These are phyloP conservation scores for Ernsta delagoae DNA, from an alignment of 2,888 invertebrate genomes.

Conservation along the genomic window DNA sequence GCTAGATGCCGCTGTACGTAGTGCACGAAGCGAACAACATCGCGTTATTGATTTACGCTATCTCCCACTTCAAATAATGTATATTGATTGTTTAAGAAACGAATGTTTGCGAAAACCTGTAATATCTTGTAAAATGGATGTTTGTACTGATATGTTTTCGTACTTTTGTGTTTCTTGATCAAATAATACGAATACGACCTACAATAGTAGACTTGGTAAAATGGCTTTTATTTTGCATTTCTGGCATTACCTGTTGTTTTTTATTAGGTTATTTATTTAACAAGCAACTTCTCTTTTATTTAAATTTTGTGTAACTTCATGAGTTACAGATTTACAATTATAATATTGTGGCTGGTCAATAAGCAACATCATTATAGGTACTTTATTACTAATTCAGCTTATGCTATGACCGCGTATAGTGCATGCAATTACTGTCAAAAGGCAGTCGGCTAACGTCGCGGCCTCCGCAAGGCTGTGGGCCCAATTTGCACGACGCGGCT, in stretches of 20 bases:
- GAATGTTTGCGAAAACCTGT: slow-evolving; percentile 3
- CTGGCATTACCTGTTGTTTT: no score
- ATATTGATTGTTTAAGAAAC: slow-evolving; percentile 65
- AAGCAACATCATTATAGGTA: background rate
- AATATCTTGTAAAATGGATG: slow-evolving; percentile 39
- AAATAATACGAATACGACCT: background rate
- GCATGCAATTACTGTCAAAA: slow-evolving; percentile 3
- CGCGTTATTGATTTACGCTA: slow-evolving; percentile 58
- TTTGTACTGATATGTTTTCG: slow-evolving; percentile 40
- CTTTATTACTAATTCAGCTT: background rate
- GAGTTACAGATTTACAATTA: no score
- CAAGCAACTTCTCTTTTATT: no score
- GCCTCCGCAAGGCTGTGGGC: slow-evolving; percentile 15
- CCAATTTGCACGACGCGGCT: slow-evolving; percentile 1
- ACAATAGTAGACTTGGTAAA: background rate
- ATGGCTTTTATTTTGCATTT: background rate
- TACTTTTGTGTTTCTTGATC: slow-evolving; percentile 16
- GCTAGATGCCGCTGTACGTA: slow-evolving; percentile 63
- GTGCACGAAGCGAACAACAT: background rate
- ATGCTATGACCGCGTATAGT: background rate
- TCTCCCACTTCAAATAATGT: slow-evolving; percentile 57
- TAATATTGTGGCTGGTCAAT: background rate
- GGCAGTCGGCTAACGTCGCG: background rate
- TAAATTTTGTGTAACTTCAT: no score
- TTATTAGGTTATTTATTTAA: no score